Percentiles rank a stretch among this genome's conserved stretches.
Evolutionary conservation across 2,888 invertebrate species (phyloP).

Genomic region (Octonoba sinensis): DNA sequence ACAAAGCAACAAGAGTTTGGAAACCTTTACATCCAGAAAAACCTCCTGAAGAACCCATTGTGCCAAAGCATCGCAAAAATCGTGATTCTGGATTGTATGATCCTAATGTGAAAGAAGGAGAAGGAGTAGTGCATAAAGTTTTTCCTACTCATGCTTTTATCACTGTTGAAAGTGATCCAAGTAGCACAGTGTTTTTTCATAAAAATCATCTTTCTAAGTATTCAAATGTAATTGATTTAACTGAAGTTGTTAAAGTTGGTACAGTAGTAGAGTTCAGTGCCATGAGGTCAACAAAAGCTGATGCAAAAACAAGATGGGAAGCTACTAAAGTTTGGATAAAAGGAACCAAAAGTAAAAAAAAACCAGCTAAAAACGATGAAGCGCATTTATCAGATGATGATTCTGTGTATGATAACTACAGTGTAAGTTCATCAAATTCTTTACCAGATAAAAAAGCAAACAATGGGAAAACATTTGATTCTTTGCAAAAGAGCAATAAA

Average conservation of each 20-base stretch:
- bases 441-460: neutral
- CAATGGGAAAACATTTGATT: neutral
- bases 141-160: constrained; percentile 48
- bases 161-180: constrained; percentile 2
- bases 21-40: constrained; percentile 18
- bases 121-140: constrained; percentile 38
- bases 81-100: constrained; percentile 35
- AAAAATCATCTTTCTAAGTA: constrained; percentile 24
- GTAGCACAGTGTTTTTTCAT: constrained; percentile 44
- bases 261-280: constrained; percentile 42
- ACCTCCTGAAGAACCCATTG: neutral
- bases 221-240: constrained; percentile 38
- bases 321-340: constrained; percentile 41
- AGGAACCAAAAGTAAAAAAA: neutral
- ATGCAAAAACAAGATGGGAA: constrained; percentile 36
- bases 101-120: constrained; percentile 12
- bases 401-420: neutral
- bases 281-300: constrained; percentile 14
- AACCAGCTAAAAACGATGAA: neutral
- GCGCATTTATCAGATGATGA: neutral
- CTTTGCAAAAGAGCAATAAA: neutral
- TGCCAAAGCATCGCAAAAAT: constrained; percentile 27
- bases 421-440: neutral
- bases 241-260: constrained; percentile 23
- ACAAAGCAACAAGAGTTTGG: constrained; percentile 48